Base-by-base conservation (phyloP, 2,113 vertebrate species). In the Lasiurus cinereus region DNA sequence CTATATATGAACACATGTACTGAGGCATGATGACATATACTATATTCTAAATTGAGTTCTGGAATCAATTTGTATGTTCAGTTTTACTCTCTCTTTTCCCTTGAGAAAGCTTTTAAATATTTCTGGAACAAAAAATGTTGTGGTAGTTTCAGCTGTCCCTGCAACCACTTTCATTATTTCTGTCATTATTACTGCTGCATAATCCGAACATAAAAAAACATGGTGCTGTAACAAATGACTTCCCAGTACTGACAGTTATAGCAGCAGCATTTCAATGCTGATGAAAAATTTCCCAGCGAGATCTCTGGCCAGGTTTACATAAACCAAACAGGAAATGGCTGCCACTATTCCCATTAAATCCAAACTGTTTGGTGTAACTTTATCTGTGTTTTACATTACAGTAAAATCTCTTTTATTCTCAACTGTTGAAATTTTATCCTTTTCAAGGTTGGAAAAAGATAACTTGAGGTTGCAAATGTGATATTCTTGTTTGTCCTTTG, bases 201-300 rank as follows among this genome's bases (percentile, higher is more conserved):
- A 98, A 98, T 98, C 98, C 76, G 97, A 98, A 98, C 98, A 98
- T 98, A 98, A 98, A 98, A 98, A 94, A 98, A 93, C 97, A 96
- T 97, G 96, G 97, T 96, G 96, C 93, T 95, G 91, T 98, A 98
- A 98, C 98, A 98, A 98, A 98, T 98, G 97, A 98, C 98, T 98
- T 98, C 97, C 95, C 97, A 97, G 97, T 96, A 97, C 86, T 98
- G 98, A 98, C 98, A 98, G 98, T 98, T 98, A 98, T 97, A 97
- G 98, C 98, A 95, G 97, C 96, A 97, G 93, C 97, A 94, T 98
- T 98, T 98, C 97, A 95, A 97, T 96, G 87, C 96, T 96, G 98
- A 98, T 98, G 98, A 98, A 97, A 98, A 98, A 98, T 98, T 98
- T 98, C 97, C 97, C 97, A 97, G 97, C 24, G 86, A 98, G 96